Conservation (phyloP, 2,113 vertebrate species). For the Hippocampus comes region DNA sequence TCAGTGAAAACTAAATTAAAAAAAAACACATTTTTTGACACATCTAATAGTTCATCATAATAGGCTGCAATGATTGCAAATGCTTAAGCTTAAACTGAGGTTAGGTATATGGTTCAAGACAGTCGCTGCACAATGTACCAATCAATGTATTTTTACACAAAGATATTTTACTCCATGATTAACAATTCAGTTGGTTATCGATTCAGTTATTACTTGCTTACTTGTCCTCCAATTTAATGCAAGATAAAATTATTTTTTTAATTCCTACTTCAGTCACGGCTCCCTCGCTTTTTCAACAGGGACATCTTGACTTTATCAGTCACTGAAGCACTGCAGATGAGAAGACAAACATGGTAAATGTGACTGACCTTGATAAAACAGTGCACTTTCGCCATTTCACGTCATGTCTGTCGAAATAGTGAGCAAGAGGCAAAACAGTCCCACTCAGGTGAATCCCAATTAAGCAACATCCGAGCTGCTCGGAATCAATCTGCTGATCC, state of each 20-base stretch:
- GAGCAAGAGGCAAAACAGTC: constrained; percentile 42
- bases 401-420: not conserved
- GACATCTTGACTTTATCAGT: constrained; percentile 45
- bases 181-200: too few relatives aligned
- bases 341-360: constrained; percentile 62
- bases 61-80: not conserved
- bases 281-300: not conserved
- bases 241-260: not conserved
- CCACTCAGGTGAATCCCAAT: constrained; percentile 67
- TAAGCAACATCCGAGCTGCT: constrained; percentile 69
- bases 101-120: too few relatives aligned
- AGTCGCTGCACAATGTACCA: too few relatives aligned
- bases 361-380: constrained; percentile 59
- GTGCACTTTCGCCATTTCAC: constrained; percentile 16
- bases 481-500: constrained; percentile 67
- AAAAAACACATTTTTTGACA: not conserved
- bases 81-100: too few relatives aligned
- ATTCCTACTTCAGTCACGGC: not conserved
- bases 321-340: constrained; percentile 64
- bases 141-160: too few relatives aligned
- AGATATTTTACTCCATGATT: too few relatives aligned
- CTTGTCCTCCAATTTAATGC: not conserved
- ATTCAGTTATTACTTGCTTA: not conserved
- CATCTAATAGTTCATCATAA: not conserved
- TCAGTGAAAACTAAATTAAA: too few relatives aligned